These are phyloP conservation scores for Trachemys scripta DNA, from an alignment of 2,113 vertebrate genomes.

Conservation along the genomic window DNA sequence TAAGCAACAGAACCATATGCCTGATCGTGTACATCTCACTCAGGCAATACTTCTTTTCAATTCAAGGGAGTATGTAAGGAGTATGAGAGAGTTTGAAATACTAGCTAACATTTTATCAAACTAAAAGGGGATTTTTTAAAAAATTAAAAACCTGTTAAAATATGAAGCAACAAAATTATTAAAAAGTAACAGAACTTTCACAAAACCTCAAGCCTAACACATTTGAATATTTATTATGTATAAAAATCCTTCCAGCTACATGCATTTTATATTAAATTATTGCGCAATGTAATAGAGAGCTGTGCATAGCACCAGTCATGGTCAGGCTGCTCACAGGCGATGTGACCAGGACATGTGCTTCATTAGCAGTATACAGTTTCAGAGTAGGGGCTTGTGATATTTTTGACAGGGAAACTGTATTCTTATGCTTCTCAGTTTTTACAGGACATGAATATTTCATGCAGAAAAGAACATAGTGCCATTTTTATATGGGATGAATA, in stretches of 20 bases:
- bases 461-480: background rate
- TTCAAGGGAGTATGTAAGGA: background rate
- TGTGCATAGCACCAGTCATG: background rate
- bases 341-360: background rate
- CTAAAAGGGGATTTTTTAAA: background rate
- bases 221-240: background rate
- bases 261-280: background rate
- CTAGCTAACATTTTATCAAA: background rate
- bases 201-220: background rate
- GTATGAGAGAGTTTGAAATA: background rate
- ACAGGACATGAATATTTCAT: background rate
- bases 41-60: background rate
- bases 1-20: background rate
- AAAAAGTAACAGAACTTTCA: background rate
- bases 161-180: background rate
- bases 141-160: background rate
- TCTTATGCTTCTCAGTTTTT: background rate
- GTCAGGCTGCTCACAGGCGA: background rate
- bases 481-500: too few species aligned
- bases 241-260: background rate
- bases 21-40: background rate
- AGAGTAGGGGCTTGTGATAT: accelerated
- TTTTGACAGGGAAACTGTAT: background rate
- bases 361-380: background rate
- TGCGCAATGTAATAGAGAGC: background rate